A percentile compares a stretch with the other conserved stretches of the same genome.
Conservation (phyloP, 2,797 vertebrate genomes). For the Sebastes vulpes region DNA sequence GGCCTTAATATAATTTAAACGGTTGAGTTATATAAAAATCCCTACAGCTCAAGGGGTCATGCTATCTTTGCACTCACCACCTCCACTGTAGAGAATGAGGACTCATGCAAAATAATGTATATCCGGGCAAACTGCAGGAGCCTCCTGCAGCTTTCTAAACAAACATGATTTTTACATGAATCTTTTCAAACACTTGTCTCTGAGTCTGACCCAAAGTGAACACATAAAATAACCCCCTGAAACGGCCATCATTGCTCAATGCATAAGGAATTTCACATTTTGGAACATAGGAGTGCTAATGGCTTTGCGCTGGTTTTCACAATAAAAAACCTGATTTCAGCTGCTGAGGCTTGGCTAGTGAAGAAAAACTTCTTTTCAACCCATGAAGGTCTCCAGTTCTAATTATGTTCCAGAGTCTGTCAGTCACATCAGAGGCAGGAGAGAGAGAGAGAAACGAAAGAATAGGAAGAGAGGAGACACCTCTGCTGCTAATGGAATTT, state of each 20-base stretch:
- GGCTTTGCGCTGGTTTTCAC: not conserved
- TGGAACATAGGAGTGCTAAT: not conserved
- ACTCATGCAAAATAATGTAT: too few relatives aligned
- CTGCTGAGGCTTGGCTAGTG: conserved; percentile 10
- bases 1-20: too few relatives aligned
- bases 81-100: too few relatives aligned
- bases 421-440: not conserved
- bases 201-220: not conserved
- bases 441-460: not conserved
- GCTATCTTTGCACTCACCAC: too few relatives aligned
- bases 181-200: not conserved
- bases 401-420: conserved; percentile 12
- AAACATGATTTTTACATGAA: not conserved
- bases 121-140: too few relatives aligned
- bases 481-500: conserved; percentile 20
- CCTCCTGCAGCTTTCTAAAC: not conserved
- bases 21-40: too few relatives aligned
- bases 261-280: not conserved
- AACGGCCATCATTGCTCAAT: not conserved
- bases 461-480: not conserved
- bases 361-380: conserved; percentile 16
- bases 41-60: too few relatives aligned
- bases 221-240: not conserved
- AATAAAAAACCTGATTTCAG: not conserved
- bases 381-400: conserved; percentile 22